Evolutionary conservation across 2,888 invertebrate genomes (phyloP).

Genomic region (Choreutis nemorana): DNA sequence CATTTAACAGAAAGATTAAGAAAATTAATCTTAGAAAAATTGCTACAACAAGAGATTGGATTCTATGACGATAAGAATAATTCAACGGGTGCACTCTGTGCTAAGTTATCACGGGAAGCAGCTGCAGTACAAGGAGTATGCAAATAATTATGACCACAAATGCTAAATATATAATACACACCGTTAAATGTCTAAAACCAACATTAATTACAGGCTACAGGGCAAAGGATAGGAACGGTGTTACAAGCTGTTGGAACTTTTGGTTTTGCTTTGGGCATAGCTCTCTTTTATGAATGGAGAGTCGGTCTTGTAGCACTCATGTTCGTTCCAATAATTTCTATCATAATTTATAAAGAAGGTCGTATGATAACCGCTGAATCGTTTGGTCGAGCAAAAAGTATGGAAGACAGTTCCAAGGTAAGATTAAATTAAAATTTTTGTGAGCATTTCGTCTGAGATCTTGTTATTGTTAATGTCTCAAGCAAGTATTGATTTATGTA

Average conservation of each 20-base stretch:
- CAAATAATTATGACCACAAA: too few species aligned
- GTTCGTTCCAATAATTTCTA: constrained; percentile 75
- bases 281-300: constrained; percentile 78
- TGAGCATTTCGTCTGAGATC: too few species aligned
- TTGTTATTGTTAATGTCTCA: too few species aligned
- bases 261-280: constrained; percentile 68
- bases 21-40: constrained; percentile 69
- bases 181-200: background rate
- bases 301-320: constrained; percentile 76
- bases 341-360: constrained; percentile 73
- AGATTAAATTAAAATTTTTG: constrained; percentile 5
- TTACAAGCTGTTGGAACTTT: constrained; percentile 77
- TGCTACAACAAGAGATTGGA: constrained; percentile 76
- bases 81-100: constrained; percentile 78
- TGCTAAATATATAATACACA: too few species aligned
- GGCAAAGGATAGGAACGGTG: constrained; percentile 80
- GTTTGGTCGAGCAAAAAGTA: constrained; percentile 71
- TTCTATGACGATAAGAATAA: constrained; percentile 79
- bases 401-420: constrained; percentile 78
- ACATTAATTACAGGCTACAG: constrained; percentile 73
- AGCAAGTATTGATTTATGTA: too few species aligned
- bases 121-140: constrained; percentile 83
- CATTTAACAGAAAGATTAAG: constrained; percentile 78
- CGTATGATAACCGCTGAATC: constrained; percentile 72
- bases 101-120: constrained; percentile 78